phyloP scores from a whole-genome alignment of 1,140 invertebrate genomes.

The Drosophila biarmipes region DNA sequence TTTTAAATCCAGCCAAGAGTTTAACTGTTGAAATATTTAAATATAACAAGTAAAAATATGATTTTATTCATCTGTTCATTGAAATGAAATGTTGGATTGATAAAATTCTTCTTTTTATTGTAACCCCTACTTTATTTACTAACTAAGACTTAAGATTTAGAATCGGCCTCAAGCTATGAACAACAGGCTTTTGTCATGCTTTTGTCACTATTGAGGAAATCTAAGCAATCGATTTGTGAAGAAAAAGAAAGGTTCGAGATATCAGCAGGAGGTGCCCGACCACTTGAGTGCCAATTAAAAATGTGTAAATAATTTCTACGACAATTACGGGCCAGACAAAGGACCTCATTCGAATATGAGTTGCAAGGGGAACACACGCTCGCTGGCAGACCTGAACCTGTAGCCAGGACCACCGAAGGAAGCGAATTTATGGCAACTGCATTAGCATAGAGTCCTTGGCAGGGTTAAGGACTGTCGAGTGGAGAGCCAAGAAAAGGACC shows the following conservation, averaged over 20 bases:
- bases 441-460: constrained; percentile 59
- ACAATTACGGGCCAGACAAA: constrained; percentile 72
- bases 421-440: constrained; percentile 68
- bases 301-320: constrained; percentile 77
- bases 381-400: constrained; percentile 44
- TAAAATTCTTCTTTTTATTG: not conserved
- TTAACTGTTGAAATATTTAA: too few relatives aligned
- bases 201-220: constrained; percentile 2
- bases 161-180: not conserved
- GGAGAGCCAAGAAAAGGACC: constrained; percentile 30
- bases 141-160: not conserved
- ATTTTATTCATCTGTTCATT: too few relatives aligned
- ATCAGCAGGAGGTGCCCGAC: constrained; percentile 57
- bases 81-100: too few relatives aligned
- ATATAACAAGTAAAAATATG: too few relatives aligned
- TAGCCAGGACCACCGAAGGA: constrained; percentile 33
- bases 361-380: constrained; percentile 9
- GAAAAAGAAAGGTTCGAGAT: not conserved
- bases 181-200: not conserved
- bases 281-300: constrained; percentile 82
- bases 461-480: constrained; percentile 55
- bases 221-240: constrained; percentile 10
- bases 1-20: too few relatives aligned
- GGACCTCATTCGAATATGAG: constrained; percentile 46
- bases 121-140: not conserved